phyloP scores from a whole-genome alignment of 2,888 invertebrate genomes.

The Xanthia icteritia region DNA sequence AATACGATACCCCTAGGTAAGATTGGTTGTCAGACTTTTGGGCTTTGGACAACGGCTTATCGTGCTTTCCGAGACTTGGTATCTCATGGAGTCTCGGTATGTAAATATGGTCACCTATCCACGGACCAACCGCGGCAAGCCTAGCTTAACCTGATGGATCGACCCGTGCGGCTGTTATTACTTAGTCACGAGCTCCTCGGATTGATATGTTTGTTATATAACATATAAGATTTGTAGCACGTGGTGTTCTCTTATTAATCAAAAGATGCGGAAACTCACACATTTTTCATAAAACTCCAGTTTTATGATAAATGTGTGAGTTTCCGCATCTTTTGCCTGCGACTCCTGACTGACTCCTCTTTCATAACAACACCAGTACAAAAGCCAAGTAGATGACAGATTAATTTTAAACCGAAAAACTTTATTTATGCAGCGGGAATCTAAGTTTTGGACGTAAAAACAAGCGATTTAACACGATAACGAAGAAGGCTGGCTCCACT shows the following conservation, averaged over 20 bases:
- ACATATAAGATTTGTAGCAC: neutral
- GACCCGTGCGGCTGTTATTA: too few species aligned
- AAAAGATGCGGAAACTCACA: too few species aligned
- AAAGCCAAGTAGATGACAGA: constrained; percentile 39
- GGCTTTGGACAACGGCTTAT: too few species aligned
- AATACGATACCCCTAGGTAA: too few species aligned
- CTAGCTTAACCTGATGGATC: too few species aligned
- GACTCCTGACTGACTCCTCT: neutral
- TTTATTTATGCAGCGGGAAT: constrained; percentile 48
- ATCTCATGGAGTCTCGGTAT: too few species aligned
- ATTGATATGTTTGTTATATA: neutral
- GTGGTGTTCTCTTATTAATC: neutral
- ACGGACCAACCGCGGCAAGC: too few species aligned
- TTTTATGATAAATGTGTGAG: neutral
- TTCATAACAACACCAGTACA: neutral
- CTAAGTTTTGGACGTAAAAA: constrained; percentile 55
- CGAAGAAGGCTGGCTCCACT: neutral
- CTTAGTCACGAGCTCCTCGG: too few species aligned
- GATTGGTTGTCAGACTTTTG: too few species aligned
- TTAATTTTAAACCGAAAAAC: constrained; percentile 45
- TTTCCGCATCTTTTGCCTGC: neutral
- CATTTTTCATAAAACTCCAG: too few species aligned
- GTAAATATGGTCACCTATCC: too few species aligned
- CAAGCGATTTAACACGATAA: constrained; percentile 30
- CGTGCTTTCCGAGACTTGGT: too few species aligned